Conservation (phyloP, 2,113 vertebrate genomes). For the Micronycteris hirsuta region DNA sequence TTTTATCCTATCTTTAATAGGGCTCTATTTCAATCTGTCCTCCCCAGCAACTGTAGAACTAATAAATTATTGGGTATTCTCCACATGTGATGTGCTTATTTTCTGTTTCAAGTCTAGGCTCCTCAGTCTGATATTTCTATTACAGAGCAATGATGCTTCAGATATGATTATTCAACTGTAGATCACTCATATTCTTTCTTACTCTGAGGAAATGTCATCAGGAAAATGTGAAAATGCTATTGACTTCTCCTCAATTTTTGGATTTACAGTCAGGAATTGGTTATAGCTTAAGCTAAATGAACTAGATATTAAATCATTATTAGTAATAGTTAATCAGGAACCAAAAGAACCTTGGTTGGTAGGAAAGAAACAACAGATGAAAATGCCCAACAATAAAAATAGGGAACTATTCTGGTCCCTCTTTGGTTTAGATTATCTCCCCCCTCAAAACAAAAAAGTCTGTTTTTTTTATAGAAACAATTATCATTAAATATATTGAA, state of each 20-base stretch:
- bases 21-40: not conserved
- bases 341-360: not conserved
- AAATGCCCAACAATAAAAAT: not conserved
- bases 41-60: not conserved
- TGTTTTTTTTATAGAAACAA: not conserved
- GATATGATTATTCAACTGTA: not conserved
- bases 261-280: not conserved
- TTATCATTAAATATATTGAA: not conserved
- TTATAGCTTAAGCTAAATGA: constrained; percentile 17
- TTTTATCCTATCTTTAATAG: constrained; percentile 1
- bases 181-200: not conserved
- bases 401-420: not conserved
- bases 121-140: not conserved
- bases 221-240: constrained; percentile 6
- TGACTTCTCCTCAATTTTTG: constrained; percentile 1
- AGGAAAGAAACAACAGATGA: not conserved
- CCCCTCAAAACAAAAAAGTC: not conserved
- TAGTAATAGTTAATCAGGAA: not conserved
- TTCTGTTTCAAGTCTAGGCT: not conserved
- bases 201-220: not conserved
- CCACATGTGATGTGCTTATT: not conserved
- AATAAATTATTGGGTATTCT: not conserved
- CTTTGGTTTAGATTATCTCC: constrained; percentile 15
- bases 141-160: not conserved
- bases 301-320: not conserved